A percentile compares a stretch with the other conserved stretches of the same genome.
Conservation (phyloP, 2,888 invertebrate genomes). For the Apodemia mormo region DNA sequence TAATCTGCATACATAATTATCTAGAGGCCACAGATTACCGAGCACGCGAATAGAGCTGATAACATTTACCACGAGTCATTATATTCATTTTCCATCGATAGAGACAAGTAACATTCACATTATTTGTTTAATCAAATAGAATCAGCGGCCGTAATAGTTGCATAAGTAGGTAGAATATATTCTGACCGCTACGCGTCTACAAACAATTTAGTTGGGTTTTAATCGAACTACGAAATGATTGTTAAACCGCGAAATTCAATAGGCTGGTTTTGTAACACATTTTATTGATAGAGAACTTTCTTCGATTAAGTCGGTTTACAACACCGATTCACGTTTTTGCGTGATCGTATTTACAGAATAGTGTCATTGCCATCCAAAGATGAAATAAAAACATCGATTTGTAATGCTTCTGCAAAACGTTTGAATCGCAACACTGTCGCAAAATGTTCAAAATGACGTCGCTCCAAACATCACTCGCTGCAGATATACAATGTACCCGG, state of each 20-base stretch:
- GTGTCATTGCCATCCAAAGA: conserved; percentile 16
- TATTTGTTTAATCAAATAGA: neutral
- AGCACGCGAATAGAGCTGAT: too few relatives aligned
- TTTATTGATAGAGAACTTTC: conserved; percentile 18
- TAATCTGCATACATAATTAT: too few relatives aligned
- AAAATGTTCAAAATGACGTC: neutral
- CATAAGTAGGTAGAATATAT: neutral
- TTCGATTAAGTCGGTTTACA: conserved; percentile 16
- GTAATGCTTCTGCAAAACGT: conserved; percentile 8
- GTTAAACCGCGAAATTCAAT: conserved; percentile 22
- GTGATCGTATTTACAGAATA: conserved; percentile 10
- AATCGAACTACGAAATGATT: conserved; percentile 12
- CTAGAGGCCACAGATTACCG: too few relatives aligned
- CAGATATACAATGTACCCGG: too few relatives aligned
- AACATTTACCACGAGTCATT: neutral
- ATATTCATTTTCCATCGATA: neutral
- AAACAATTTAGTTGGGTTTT: neutral
- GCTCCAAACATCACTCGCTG: too few relatives aligned
- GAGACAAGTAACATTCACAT: neutral
- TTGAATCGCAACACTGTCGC: neutral
- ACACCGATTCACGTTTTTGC: conserved; percentile 15
- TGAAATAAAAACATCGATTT: conserved; percentile 15
- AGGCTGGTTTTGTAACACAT: conserved; percentile 13
- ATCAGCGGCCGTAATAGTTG: neutral
- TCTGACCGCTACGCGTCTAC: neutral